Percentiles rank a stretch among this genome's conserved stretches.
Conservation (phyloP, 2,888 invertebrate species). For the Stramonita haemastoma region DNA sequence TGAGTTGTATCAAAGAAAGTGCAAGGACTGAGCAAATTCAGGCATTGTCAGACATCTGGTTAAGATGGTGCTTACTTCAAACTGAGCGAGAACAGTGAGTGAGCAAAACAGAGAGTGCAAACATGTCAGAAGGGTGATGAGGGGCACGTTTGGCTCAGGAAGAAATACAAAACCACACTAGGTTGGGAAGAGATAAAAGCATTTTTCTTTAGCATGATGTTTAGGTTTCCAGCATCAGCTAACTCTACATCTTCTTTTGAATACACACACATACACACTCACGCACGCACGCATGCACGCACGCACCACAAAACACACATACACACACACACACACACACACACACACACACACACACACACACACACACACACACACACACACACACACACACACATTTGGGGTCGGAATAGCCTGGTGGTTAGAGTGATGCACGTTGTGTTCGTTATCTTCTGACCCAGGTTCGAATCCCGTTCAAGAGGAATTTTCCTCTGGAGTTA, state of each 20-base stretch:
- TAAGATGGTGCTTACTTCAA: neutral
- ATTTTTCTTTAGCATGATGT: neutral
- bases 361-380: neutral
- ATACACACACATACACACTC: neutral
- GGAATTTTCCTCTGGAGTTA: too few species aligned
- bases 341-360: neutral
- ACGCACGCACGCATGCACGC: neutral
- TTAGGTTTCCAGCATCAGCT: too few species aligned
- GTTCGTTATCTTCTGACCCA: too few species aligned
- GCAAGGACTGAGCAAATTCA: neutral
- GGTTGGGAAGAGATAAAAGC: neutral
- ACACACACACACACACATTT: neutral
- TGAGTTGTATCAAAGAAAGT: neutral
- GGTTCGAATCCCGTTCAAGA: too few species aligned
- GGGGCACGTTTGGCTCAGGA: too few species aligned
- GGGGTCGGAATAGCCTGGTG: too few species aligned
- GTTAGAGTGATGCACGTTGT: too few species aligned
- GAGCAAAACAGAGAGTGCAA: neutral
- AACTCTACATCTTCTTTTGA: neutral
- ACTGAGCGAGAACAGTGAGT: neutral
- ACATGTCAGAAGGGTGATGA: neutral
- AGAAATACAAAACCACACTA: too few species aligned
- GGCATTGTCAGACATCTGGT: neutral
- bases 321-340: neutral
- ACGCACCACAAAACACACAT: neutral